phyloP scores from a whole-genome alignment of 2,888 invertebrate genomes.

The Syrphus vitripennis region DNA sequence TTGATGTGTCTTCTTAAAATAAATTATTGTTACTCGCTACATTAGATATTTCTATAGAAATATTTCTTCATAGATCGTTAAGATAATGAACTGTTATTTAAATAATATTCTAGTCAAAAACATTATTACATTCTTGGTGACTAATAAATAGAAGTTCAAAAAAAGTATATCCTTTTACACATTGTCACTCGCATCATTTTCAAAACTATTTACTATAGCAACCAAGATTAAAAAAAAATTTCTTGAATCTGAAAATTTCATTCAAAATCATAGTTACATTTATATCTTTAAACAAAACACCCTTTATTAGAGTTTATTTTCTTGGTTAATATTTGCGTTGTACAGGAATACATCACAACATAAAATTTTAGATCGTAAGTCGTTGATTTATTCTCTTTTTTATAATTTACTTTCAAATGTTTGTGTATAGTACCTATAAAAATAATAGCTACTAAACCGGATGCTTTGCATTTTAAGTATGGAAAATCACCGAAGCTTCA shows the following conservation, averaged over 20 bases:
- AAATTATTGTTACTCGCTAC: constrained; percentile 20
- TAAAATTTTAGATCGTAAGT: background rate
- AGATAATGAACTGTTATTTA: too few relatives aligned
- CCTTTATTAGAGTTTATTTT: background rate
- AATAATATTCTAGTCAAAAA: too few relatives aligned
- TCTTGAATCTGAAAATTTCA: too few relatives aligned
- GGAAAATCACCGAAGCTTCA: constrained; percentile 1
- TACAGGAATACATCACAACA: background rate
- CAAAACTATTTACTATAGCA: too few relatives aligned
- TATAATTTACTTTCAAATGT: background rate
- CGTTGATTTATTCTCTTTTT: constrained; percentile 2
- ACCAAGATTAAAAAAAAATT: too few relatives aligned
- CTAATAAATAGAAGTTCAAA: too few relatives aligned
- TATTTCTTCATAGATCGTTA: background rate
- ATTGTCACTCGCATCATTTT: too few relatives aligned
- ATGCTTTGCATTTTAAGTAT: constrained; percentile 22
- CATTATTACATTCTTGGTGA: too few relatives aligned
- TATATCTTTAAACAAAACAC: background rate
- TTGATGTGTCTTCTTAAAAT: constrained; percentile 1
- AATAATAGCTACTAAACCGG: constrained; percentile 14
- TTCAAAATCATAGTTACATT: background rate
- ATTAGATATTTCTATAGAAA: background rate
- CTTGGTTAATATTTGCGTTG: background rate
- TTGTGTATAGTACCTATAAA: background rate
- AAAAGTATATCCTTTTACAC: too few relatives aligned